Percentiles rank a stretch among this genome's conserved stretches.
Conservation (phyloP, 1,140 invertebrate species). For the Drosophila truncata region DNA sequence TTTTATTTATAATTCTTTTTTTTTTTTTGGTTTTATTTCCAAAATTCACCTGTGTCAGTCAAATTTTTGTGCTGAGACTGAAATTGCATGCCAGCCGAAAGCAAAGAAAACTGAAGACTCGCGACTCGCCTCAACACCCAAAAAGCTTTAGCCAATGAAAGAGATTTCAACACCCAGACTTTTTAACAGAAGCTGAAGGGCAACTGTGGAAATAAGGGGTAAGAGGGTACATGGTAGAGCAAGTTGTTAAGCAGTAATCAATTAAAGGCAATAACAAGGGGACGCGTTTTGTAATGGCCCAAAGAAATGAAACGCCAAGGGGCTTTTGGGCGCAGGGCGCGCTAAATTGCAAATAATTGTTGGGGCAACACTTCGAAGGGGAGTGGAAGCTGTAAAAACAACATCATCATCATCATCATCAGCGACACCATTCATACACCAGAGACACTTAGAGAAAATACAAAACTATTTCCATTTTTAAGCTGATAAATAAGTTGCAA, state of each 20-base stretch:
- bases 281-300: slow-evolving; percentile 50
- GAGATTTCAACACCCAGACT: slow-evolving; percentile 66
- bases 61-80: slow-evolving; percentile 70
- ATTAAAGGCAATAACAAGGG: slow-evolving; percentile 71
- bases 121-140: slow-evolving; percentile 14
- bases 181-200: slow-evolving; percentile 37
- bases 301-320: slow-evolving; percentile 39
- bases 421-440: slow-evolving; percentile 26
- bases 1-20: not conserved
- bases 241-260: slow-evolving; percentile 71
- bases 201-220: not conserved
- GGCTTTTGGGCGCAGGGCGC: slow-evolving; percentile 27
- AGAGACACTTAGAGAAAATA: slow-evolving; percentile 15
- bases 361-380: slow-evolving; percentile 30
- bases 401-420: slow-evolving; percentile 52
- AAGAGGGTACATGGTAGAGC: not conserved
- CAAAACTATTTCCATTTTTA: not conserved
- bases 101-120: slow-evolving; percentile 8
- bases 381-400: slow-evolving; percentile 25
- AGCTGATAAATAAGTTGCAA: not conserved
- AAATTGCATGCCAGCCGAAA: slow-evolving; percentile 65
- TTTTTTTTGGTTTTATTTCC: slow-evolving; percentile 44
- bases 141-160: slow-evolving; percentile 39
- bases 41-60: slow-evolving; percentile 65
- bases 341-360: slow-evolving; percentile 79